Evolutionary conservation across 2,888 invertebrate species (phyloP).

Genomic region (Rhamphomyia laevipes): DNA sequence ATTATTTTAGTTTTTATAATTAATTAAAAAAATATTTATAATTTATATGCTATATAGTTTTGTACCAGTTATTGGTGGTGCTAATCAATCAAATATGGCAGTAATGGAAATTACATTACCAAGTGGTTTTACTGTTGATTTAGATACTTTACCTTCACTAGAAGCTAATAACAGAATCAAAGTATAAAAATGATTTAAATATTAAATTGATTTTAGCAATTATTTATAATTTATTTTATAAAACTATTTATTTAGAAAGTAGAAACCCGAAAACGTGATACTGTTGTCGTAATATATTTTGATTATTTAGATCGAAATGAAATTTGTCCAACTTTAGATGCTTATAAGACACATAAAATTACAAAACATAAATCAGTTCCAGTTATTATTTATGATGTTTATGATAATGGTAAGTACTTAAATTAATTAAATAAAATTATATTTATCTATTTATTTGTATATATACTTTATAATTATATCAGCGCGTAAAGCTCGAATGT

Average conservation of each 20-base stretch:
- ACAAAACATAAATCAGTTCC: conserved; percentile 78
- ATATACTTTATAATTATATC: too few relatives aligned
- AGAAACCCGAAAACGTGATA: conserved; percentile 53
- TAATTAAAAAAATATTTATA: too few relatives aligned
- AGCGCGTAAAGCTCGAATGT: conserved; percentile 73
- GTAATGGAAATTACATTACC: conserved; percentile 83
- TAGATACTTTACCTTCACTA: conserved; percentile 60
- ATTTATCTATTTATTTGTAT: neutral
- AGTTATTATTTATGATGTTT: conserved; percentile 81
- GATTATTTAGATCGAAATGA: conserved; percentile 55
- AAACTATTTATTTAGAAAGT: conserved; percentile 39
- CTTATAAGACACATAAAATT: conserved; percentile 74
- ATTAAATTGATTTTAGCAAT: neutral
- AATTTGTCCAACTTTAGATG: conserved; percentile 78
- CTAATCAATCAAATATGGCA: conserved; percentile 62
- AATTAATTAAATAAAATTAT: neutral
- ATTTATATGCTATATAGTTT: conserved; percentile 19
- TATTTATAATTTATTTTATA: neutral
- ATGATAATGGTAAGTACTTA: conserved; percentile 63
- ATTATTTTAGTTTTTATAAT: too few relatives aligned
- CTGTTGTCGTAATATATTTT: conserved; percentile 59
- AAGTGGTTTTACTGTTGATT: conserved; percentile 80
- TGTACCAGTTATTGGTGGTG: conserved; percentile 27
- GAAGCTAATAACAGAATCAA: conserved; percentile 40
- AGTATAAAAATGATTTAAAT: too few relatives aligned